Base-by-base conservation (phyloP, 2,888 invertebrate genomes). In the Muscina levida region DNA sequence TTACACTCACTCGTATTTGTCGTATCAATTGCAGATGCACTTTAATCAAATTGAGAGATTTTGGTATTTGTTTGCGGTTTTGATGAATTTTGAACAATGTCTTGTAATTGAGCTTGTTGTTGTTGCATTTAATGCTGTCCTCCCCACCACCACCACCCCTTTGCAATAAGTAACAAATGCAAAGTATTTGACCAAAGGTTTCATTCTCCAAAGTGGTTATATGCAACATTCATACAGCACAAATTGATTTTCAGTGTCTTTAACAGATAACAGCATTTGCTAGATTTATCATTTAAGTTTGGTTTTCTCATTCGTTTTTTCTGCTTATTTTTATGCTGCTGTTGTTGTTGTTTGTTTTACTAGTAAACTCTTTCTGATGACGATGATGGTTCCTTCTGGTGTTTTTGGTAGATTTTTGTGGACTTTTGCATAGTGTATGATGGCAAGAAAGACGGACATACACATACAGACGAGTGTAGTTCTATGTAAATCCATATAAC, bases 221-320 rank as follows among this genome's bases (percentile, higher is more conserved):
- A 3, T 31, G 31, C 31, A 31, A 5, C 31, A n/a, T 31, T 8
- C 31, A 31, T 19, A 62, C 19, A 62, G 39, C n/a, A 68, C 74
- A 74, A 72, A 72, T 72, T 72, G 71, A 72, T 72, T 72, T 72
- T 72, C 72, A 72, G 72, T 77, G 77, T 72, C 51, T 72, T 67
- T 66, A 59, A 19, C 65, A 76, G 65, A 76, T 71, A 70, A 71
- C 70, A 76, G 71, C 70, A 65, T 76, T 71, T 70, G 65, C 42
- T 76, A 71, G 65, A 76, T 76, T 76, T 76, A 71, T 76, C 76
- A 76, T 76, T 75, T 76, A 53, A 65, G 68, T 70, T 46, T 68
- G 67, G 59, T 68, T 68, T n/a, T n/a, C n/a, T 59, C 24, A 66
- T 24, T 66, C 8, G 31, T 5, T 31, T 5, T 31, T 31, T 31